A percentile compares a stretch with the other conserved stretches of the same genome.
Conservation (phyloP, 1,140 invertebrate genomes). For the Drosophila melanica region DNA sequence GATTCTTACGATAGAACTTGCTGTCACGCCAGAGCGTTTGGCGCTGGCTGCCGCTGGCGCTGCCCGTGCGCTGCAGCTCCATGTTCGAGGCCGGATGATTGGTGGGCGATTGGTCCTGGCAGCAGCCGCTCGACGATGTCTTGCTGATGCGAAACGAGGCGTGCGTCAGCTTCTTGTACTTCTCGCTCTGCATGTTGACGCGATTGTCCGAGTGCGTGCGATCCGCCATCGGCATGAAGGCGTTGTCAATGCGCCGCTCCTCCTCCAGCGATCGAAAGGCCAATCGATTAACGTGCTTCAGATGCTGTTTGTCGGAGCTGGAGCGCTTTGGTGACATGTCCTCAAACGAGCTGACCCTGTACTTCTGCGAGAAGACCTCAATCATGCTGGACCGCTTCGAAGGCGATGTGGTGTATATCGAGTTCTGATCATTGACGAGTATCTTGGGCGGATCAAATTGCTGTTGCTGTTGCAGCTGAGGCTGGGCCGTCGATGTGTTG, state of each 20-base stretch:
- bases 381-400: conserved; percentile 81
- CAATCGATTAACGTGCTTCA: conserved; percentile 80
- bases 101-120: conserved; percentile 52
- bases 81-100: conserved; percentile 48
- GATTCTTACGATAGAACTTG: conserved; percentile 82
- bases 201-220: conserved; percentile 83
- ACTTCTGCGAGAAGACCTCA: conserved; percentile 84
- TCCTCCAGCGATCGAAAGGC: conserved; percentile 83
- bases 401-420: conserved; percentile 83
- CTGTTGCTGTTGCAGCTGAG: conserved; percentile 55
- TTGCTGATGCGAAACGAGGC: conserved; percentile 81
- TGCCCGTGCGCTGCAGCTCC: conserved; percentile 70
- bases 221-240: conserved; percentile 80
- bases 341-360: conserved; percentile 83
- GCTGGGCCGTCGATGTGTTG: conserved; percentile 9
- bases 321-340: conserved; percentile 76
- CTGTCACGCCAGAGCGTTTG: conserved; percentile 82
- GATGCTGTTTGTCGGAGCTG: conserved; percentile 60
- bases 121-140: conserved; percentile 55
- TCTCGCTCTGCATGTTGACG: conserved; percentile 81
- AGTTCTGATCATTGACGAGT: conserved; percentile 83
- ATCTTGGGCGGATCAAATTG: conserved; percentile 84
- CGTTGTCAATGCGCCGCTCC: conserved; percentile 83
- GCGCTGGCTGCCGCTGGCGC: conserved; percentile 42
- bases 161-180: conserved; percentile 83